These are phyloP conservation scores for Tragopan temminckii DNA, from an alignment of 2,797 vertebrate species.

Conservation along the genomic window DNA sequence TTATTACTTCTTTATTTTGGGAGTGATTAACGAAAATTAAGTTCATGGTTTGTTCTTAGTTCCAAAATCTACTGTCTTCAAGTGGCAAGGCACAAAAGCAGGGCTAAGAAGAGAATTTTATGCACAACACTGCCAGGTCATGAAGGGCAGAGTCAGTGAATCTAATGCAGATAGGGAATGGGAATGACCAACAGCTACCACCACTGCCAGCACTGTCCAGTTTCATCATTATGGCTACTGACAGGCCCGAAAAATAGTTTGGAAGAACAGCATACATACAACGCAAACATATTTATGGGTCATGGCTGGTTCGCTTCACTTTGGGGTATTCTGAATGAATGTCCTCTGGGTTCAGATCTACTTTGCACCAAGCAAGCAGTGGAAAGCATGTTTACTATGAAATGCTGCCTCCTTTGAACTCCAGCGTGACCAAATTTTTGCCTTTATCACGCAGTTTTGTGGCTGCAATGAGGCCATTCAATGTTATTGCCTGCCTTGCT, in stretches of 20 bases:
- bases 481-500: not conserved
- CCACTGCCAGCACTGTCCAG: rapidly evolving
- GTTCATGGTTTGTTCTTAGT: not conserved
- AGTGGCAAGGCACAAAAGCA: not conserved
- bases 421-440: not conserved
- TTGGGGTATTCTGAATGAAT: not conserved
- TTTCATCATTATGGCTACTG: not conserved
- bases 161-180: not conserved
- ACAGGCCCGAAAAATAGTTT: not conserved
- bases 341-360: not conserved
- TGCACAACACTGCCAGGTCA: not conserved
- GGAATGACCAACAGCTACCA: rapidly evolving
- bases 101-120: not conserved
- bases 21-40: not conserved
- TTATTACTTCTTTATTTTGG: not conserved
- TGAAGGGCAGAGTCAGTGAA: not conserved
- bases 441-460: not conserved
- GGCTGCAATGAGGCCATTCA: not conserved
- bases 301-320: not conserved
- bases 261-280: not conserved
- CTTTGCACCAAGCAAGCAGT: not conserved
- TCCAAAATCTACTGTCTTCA: not conserved
- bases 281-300: not conserved
- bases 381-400: not conserved
- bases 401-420: not conserved